Evolutionary conservation across 2,888 invertebrate species (phyloP).

Genomic region (Dasysyrphus tricinctus): DNA sequence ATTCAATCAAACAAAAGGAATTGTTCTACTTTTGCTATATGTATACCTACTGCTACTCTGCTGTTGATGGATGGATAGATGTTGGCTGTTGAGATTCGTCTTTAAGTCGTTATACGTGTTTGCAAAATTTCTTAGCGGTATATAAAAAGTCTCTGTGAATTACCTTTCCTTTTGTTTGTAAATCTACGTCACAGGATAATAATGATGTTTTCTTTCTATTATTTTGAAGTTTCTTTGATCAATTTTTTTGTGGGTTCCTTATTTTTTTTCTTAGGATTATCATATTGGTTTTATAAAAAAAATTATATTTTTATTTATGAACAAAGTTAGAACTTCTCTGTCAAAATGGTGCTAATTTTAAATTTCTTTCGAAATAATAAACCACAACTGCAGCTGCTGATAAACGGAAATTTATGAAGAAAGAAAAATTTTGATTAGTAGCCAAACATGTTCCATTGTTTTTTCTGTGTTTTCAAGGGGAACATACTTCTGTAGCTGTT

Average conservation of each 20-base stretch:
- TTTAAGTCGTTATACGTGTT: conserved; percentile 48
- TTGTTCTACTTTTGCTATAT: conserved; percentile 6
- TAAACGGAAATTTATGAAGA: too few species aligned
- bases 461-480: too few species aligned
- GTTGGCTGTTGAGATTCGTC: not conserved
- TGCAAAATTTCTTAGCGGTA: conserved; percentile 51
- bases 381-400: too few species aligned
- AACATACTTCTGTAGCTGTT: too few species aligned
- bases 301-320: not conserved
- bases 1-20: conserved; percentile 36
- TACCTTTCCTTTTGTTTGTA: conserved; percentile 51
- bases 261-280: not conserved
- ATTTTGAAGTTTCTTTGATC: conserved; percentile 26
- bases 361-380: too few species aligned
- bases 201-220: conserved; percentile 60
- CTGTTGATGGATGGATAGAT: not conserved
- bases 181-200: conserved; percentile 54
- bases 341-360: too few species aligned
- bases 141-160: conserved; percentile 40
- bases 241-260: conserved; percentile 6
- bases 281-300: conserved; percentile 13
- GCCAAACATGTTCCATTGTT: too few species aligned
- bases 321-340: too few species aligned
- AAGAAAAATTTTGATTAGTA: too few species aligned
- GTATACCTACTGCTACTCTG: not conserved